A percentile compares a stretch with the other conserved stretches of the same genome.
These are phyloP conservation scores for Ailuropoda melanoleuca DNA, from an alignment of 2,113 vertebrate genomes.

Conservation along the genomic window DNA sequence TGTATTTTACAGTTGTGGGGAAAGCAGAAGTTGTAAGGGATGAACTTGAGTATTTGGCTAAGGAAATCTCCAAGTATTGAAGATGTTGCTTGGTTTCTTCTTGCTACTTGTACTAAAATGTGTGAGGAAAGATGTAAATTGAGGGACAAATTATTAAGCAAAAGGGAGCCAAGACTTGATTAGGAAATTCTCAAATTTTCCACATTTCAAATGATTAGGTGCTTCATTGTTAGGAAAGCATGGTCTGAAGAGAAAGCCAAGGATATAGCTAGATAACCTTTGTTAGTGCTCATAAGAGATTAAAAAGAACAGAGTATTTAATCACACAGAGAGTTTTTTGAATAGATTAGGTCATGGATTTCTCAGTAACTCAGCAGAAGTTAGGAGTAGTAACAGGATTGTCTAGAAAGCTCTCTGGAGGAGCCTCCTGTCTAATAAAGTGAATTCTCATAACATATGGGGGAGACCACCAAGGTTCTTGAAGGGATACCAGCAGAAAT, in stretches of 20 bases:
- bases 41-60: neutral
- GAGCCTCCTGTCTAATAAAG: neutral
- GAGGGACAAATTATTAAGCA: neutral
- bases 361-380: neutral
- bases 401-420: neutral
- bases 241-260: neutral
- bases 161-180: neutral
- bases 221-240: neutral
- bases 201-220: neutral
- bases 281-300: neutral
- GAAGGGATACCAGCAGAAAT: neutral
- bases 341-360: neutral
- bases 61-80: neutral
- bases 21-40: neutral
- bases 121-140: neutral
- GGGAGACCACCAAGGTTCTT: neutral
- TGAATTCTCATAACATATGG: neutral
- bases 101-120: neutral
- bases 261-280: neutral
- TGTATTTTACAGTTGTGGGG: neutral
- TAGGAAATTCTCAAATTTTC: neutral
- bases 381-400: neutral
- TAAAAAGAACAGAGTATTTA: neutral
- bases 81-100: neutral
- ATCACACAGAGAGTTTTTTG: neutral